Conservation (phyloP, 92 coral and sea anemone species). For the Chrysogorgia sp. region DNA sequence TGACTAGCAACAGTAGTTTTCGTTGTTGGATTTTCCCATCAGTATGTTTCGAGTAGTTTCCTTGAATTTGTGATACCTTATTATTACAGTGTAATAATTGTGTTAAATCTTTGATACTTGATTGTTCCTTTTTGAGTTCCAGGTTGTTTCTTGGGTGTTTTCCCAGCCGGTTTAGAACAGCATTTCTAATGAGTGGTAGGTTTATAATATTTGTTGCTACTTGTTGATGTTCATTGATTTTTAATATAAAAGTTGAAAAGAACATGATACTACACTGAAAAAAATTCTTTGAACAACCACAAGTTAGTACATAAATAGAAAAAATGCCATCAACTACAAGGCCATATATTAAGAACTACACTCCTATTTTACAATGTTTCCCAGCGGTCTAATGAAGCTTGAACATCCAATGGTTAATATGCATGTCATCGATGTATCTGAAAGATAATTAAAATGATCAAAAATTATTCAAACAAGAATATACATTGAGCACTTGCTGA, state of each 20-base stretch:
- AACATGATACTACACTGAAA: conserved; percentile 49
- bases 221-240: conserved; percentile 5
- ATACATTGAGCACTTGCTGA: too few species aligned
- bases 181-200: not conserved
- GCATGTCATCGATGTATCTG: conserved; percentile 98
- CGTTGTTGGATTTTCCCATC: not conserved
- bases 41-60: not conserved
- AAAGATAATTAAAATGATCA: conserved; percentile 23
- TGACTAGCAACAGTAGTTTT: conserved; percentile 19
- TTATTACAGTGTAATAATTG: not conserved
- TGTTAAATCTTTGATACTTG: not conserved
- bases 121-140: not conserved
- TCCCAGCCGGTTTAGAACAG: not conserved
- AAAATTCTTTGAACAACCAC: conserved; percentile 3
- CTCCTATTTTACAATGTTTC: not conserved
- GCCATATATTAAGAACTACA: not conserved
- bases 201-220: not conserved
- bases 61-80: not conserved
- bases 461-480: too few species aligned
- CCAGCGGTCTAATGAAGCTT: conserved; percentile 72
- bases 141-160: not conserved
- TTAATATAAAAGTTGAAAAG: conserved; percentile 46
- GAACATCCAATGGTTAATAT: conserved; percentile 89
- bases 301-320: not conserved
- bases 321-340: not conserved